Evolutionary conservation across 2,888 invertebrate species (phyloP).

Genomic region (Heliconius cydno): DNA sequence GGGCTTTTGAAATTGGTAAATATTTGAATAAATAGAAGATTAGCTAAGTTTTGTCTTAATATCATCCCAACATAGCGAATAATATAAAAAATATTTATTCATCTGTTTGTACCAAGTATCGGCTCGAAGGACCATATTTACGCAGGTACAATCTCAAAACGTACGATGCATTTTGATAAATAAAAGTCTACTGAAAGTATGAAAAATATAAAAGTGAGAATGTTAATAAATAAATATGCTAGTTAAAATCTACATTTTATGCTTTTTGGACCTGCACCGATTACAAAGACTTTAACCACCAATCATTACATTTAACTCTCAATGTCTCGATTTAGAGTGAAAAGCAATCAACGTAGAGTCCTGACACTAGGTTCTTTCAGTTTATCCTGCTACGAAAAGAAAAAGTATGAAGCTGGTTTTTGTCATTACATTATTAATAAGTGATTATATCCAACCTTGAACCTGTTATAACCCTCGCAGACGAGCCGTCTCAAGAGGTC

Average conservation of each 20-base stretch:
- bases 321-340: no score
- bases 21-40: neutral
- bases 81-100: neutral
- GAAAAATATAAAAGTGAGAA: no score
- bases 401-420: no score
- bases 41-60: neutral
- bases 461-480: conserved; percentile 57
- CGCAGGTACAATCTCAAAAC: neutral
- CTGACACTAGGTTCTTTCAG: neutral
- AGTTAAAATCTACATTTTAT: no score
- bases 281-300: no score
- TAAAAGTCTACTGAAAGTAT: no score
- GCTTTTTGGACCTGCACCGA: no score
- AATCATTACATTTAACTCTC: no score
- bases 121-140: neutral
- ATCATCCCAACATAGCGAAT: neutral
- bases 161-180: neutral
- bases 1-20: neutral
- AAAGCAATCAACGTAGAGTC: no score
- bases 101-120: neutral
- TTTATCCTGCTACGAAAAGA: neutral
- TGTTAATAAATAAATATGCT: no score
- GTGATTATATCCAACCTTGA: conserved; percentile 57
- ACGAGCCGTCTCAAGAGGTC: conserved; percentile 53
- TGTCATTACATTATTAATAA: conserved; percentile 25